These are phyloP conservation scores for Pagrus major DNA, from an alignment of 2,113 vertebrate genomes.

Conservation along the genomic window DNA sequence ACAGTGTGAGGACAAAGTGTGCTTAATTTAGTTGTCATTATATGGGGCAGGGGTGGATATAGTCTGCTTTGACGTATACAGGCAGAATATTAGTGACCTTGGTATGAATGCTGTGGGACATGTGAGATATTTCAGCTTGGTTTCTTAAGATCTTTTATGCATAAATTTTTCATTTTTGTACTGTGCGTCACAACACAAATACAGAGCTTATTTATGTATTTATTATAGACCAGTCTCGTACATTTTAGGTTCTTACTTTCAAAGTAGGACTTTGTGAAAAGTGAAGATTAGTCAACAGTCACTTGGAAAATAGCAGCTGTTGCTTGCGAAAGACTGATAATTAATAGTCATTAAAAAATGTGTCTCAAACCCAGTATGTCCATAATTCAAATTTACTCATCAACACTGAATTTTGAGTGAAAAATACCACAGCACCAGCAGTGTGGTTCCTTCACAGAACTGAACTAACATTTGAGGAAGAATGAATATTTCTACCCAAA, in stretches of 20 bases:
- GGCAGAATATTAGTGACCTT: not conserved
- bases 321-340: conserved; percentile 31
- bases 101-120: not conserved
- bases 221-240: not conserved
- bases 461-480: not conserved
- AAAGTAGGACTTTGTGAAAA: not conserved
- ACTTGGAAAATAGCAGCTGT: conserved; percentile 18
- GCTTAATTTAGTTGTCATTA: not conserved
- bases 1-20: not conserved
- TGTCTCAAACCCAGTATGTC: not conserved
- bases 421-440: not conserved
- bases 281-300: conserved; percentile 27
- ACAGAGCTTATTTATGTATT: not conserved
- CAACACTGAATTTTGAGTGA: conserved; percentile 15
- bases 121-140: not conserved
- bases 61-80: not conserved
- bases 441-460: not conserved
- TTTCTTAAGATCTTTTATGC: not conserved
- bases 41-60: not conserved
- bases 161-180: not conserved
- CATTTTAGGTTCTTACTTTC: conserved; percentile 5
- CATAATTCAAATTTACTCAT: not conserved
- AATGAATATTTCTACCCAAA: not conserved
- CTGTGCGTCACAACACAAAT: not conserved
- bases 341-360: conserved; percentile 32